phyloP scores from a whole-genome alignment of 2,113 vertebrate genomes.

The Paraplagusia blochii region DNA sequence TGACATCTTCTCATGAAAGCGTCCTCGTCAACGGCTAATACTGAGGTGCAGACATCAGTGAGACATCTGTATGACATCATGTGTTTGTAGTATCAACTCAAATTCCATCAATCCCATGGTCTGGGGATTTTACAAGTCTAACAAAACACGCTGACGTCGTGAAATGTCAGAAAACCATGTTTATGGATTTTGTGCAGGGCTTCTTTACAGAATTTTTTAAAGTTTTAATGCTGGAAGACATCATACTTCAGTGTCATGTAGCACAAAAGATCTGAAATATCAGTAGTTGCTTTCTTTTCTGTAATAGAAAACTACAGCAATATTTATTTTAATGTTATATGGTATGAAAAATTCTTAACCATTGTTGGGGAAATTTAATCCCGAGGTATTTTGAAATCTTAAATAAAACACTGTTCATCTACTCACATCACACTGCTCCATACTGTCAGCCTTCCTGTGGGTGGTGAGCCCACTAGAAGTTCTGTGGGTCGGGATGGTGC shows the following conservation, averaged over 20 bases:
- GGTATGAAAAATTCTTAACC: neutral
- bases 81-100: conserved; percentile 21
- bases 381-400: neutral
- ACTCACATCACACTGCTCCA: no score
- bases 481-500: no score
- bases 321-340: neutral
- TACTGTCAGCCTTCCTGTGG: no score
- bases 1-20: conserved; percentile 10
- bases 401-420: no score
- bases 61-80: neutral
- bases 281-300: no score
- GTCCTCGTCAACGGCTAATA: neutral
- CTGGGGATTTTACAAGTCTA: neutral
- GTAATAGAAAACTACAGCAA: neutral
- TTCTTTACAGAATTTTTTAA: neutral
- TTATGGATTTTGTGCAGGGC: neutral
- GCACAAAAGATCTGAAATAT: neutral
- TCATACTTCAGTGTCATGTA: neutral
- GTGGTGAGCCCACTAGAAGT: no score
- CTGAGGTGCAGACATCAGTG: conserved; percentile 10
- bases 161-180: neutral
- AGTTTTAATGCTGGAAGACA: neutral
- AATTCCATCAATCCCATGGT: neutral
- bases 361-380: no score
- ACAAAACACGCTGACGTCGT: conserved; percentile 9